These are phyloP conservation scores for Eucidaris tribuloides DNA, from an alignment of 35 echinoderm and acorn worm genomes.

Conservation along the genomic window DNA sequence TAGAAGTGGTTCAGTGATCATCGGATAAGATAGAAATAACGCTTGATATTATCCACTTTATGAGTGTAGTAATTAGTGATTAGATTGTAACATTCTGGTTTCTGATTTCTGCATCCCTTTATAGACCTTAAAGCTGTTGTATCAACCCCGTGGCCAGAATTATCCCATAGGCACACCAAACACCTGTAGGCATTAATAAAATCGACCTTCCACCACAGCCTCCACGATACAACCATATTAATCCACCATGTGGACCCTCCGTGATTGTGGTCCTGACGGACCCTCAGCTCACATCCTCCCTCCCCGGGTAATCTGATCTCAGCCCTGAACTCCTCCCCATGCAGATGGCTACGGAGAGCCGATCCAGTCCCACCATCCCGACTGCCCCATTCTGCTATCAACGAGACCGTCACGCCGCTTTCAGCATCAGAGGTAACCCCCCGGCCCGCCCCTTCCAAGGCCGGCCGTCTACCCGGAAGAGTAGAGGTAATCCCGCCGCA, in stretches of 20 bases:
- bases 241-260: conserved; percentile 60
- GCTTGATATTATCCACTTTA: no score
- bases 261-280: conserved; percentile 73
- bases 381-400: conserved; percentile 40
- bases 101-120: no score
- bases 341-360: conserved; percentile 45
- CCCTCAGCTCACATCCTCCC: conserved; percentile 61
- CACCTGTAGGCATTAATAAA: not conserved
- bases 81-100: no score
- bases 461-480: conserved; percentile 22
- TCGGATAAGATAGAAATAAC: no score
- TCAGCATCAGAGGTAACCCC: conserved; percentile 11
- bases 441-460: not conserved
- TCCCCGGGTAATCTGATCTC: conserved; percentile 36
- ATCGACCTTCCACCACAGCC: conserved; percentile 42
- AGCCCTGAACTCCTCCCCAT: not conserved
- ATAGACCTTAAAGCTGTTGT: not conserved
- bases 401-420: conserved; percentile 24
- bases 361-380: conserved; percentile 64
- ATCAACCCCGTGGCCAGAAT: not conserved
- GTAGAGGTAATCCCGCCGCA: not conserved
- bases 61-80: no score
- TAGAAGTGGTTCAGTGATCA: no score
- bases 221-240: conserved; percentile 32
- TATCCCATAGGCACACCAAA: not conserved